A percentile compares a stretch with the other conserved stretches of the same genome.
Evolutionary conservation across 53 echinoderm and acorn worm genomes (phyloP).

Genomic region (Arbacia lixula): DNA sequence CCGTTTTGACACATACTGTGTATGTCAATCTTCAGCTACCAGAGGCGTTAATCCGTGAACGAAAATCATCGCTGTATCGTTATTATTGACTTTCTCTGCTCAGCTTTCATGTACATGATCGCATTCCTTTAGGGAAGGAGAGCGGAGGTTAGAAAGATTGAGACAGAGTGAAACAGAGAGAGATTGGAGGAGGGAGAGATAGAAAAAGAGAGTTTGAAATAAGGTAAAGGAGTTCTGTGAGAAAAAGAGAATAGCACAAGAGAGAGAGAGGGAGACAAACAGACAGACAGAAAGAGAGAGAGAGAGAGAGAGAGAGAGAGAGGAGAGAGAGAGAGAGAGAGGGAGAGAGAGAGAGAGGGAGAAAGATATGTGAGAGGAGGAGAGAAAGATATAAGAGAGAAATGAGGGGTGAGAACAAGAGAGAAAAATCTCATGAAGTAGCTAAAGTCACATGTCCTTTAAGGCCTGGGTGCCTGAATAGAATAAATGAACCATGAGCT

Average conservation of each 20-base stretch:
- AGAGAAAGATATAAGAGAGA: background rate
- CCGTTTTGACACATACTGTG: background rate
- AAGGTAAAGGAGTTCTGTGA: too few relatives aligned
- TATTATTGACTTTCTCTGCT: slow-evolving; percentile 33
- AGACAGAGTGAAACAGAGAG: background rate
- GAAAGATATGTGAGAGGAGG: background rate
- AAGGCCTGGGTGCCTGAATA: too few relatives aligned
- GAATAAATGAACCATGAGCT: too few relatives aligned
- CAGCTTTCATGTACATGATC: slow-evolving; percentile 5
- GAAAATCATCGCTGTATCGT: background rate
- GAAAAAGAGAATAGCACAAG: too few relatives aligned
- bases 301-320: background rate
- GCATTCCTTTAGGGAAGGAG: slow-evolving; percentile 13
- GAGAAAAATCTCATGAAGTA: too few relatives aligned
- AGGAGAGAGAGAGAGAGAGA: background rate
- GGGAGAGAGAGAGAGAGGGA: background rate
- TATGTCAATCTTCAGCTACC: background rate
- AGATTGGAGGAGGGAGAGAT: background rate
- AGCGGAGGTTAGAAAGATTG: slow-evolving; percentile 20
- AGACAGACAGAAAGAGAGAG: background rate
- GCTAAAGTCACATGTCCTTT: too few relatives aligned
- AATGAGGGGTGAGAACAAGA: background rate
- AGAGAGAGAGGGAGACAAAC: background rate
- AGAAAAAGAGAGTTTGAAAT: background rate
- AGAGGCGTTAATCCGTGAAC: slow-evolving; percentile 1